Percentiles rank a stretch among this genome's conserved stretches.
Conservation (phyloP, 2,797 vertebrate genomes). For the Lophius americanus region DNA sequence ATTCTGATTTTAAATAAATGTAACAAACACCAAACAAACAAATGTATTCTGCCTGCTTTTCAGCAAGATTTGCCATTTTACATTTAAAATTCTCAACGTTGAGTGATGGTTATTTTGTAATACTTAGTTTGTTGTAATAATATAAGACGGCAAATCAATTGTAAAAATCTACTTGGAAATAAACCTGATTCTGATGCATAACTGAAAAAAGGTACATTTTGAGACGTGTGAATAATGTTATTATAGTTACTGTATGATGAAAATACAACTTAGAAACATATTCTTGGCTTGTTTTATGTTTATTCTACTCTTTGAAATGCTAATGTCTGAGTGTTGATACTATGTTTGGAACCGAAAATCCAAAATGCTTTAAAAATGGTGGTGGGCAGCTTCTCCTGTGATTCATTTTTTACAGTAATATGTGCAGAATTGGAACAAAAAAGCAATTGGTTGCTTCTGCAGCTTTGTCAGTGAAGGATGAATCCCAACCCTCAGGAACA, state of each 20-base stretch:
- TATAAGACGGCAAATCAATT: background rate
- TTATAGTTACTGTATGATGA: background rate
- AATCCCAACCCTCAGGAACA: slow-evolving; percentile 55
- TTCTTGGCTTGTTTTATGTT: too few species aligned
- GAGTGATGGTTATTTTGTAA: background rate
- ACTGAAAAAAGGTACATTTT: too few species aligned
- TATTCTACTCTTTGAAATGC: too few species aligned
- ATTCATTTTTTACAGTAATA: slow-evolving; percentile 50
- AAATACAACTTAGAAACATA: background rate
- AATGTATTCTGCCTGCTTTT: background rate
- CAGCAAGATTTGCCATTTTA: too few species aligned
- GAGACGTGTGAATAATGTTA: too few species aligned
- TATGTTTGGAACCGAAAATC: slow-evolving; percentile 6
- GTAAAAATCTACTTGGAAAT: background rate
- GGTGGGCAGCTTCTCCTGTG: slow-evolving; percentile 20
- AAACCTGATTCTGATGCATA: background rate
- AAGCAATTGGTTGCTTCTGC: slow-evolving; percentile 60
- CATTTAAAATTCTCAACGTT: background rate
- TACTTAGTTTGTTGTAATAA: background rate
- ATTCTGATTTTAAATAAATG: background rate
- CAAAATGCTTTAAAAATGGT: slow-evolving; percentile 5
- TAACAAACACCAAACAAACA: background rate
- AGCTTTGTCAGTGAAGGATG: slow-evolving; percentile 69
- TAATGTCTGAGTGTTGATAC: too few species aligned
- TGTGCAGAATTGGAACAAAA: slow-evolving; percentile 38